Evolutionary conservation across 2,888 invertebrate genomes (phyloP), one percentile per base, ranked within the genome.

Genomic region (Callyntrura guangdongensis): DNA sequence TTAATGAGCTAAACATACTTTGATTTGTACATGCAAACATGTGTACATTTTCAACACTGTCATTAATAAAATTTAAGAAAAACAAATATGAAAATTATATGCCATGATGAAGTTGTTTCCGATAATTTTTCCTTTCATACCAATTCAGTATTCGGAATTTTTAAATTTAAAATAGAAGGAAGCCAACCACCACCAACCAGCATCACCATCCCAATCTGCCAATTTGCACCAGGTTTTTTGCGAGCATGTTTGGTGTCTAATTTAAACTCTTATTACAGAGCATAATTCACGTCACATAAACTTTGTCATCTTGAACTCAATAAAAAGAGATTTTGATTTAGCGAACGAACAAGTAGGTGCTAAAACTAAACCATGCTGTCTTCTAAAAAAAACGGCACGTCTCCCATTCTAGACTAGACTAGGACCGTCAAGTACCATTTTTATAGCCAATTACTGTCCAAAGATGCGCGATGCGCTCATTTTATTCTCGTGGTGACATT

Each of bases 281-380:
- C 36, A 36, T 36, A 6, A 4, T 36, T 36, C 36, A 53, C 11
- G 14, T 3, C 53, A 14, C n/a, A 12, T 14, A 14, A 53, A 53
- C 53, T 2, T 17, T 8, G 9, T 20, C 20, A 9, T 61, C 61
- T 61, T 61, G 61, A 61, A 61, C n/a, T n/a, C 17, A 61, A 17
- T 61, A 17, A 61, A 9, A 61, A 61, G 17, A 61, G 17, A 61
- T 9, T 61, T 69, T 14, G 14, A n/a, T 69, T 27, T 47, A 45
- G 17, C 4, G 47, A 47, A 45, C 45, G 72, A 72, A 72, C 72
- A 45, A 69, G 11, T 11, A 72, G 45, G 72, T 72, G 72, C 14
- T n/a, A 72, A 72, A 72, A 72, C 36, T 72, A 45, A n/a, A 17
- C 1, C 36, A 22, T n/a, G 36, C 36, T 72, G 47, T 17, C 72